Percentiles rank a stretch among this genome's conserved stretches.
Evolutionary conservation across 2,888 invertebrate genomes (phyloP).

Genomic region (Euzetes globulus): DNA sequence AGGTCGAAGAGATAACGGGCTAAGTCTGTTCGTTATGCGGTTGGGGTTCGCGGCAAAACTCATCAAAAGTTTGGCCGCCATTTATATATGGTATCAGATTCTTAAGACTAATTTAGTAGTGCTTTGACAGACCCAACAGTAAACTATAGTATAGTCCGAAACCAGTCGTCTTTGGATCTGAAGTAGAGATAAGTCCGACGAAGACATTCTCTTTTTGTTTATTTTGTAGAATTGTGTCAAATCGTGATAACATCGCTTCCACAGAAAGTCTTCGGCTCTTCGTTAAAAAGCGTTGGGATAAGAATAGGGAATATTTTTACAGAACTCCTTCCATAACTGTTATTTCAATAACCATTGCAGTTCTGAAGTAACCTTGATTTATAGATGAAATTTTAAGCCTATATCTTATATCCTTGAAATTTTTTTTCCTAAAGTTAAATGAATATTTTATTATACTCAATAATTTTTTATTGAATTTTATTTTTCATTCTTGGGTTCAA

Average conservation of each 20-base stretch:
- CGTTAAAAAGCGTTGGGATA: slow-evolving; percentile 75
- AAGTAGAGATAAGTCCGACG: slow-evolving; percentile 28
- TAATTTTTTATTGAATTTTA: no score
- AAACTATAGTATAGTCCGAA: slow-evolving; percentile 35
- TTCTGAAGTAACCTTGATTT: no score
- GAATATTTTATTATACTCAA: no score
- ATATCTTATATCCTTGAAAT: no score
- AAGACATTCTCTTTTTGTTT: slow-evolving; percentile 24
- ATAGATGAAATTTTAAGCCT: no score
- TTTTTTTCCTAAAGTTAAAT: no score
- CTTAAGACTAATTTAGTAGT: background rate
- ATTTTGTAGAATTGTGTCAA: slow-evolving; percentile 56
- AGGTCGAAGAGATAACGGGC: slow-evolving; percentile 75
- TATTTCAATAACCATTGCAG: no score
- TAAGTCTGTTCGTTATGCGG: slow-evolving; percentile 52
- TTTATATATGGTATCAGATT: slow-evolving; percentile 6
- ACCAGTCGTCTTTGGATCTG: slow-evolving; percentile 35
- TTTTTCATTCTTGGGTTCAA: no score
- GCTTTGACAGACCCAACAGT: slow-evolving; percentile 15
- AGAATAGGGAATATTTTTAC: slow-evolving; percentile 75
- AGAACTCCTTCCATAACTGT: slow-evolving; percentile 80
- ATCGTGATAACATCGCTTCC: slow-evolving; percentile 90
- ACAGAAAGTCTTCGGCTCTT: slow-evolving; percentile 80
- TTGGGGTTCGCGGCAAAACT: background rate
- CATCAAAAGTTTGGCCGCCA: slow-evolving; percentile 9